Conservation (phyloP, 1,140 invertebrate species). For the Leptopilina clavipes region DNA sequence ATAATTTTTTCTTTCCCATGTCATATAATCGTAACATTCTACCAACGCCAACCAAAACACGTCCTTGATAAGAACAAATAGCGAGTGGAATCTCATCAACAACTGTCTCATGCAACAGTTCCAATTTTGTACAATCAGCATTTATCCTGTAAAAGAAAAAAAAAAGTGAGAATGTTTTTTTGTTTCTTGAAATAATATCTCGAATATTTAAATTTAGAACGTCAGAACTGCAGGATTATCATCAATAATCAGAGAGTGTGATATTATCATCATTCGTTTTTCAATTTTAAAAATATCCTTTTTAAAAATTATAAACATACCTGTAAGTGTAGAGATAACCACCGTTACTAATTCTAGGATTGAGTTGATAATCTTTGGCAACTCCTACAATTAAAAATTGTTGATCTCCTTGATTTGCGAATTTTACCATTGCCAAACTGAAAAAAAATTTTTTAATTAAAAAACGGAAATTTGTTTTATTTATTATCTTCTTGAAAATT, state of each 20-base stretch:
- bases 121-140: conserved; percentile 84
- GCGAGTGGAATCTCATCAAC: conserved; percentile 95
- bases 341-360: conserved; percentile 86
- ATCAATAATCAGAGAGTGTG: conserved; percentile 64
- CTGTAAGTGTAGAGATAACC: conserved; percentile 93
- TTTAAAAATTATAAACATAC: conserved; percentile 71
- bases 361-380: conserved; percentile 92
- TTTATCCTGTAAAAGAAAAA: conserved; percentile 75
- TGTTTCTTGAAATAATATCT: conserved; percentile 27
- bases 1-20: conserved; percentile 96
- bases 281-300: background rate
- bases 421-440: conserved; percentile 84
- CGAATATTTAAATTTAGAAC: conserved; percentile 24
- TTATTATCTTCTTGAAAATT: no score
- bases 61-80: conserved; percentile 93
- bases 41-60: conserved; percentile 94
- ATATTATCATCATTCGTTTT: conserved; percentile 64
- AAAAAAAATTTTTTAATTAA: conserved; percentile 53
- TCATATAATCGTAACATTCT: conserved; percentile 95
- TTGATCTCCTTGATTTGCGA: conserved; percentile 82
- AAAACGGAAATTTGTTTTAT: background rate
- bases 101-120: conserved; percentile 95
- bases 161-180: conserved; percentile 46
- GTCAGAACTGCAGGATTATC: conserved; percentile 73
- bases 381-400: conserved; percentile 90